A percentile compares a stretch with the other conserved stretches of the same genome.
Conservation (phyloP, 1,140 invertebrate species). For the Heterodera schachtii region DNA sequence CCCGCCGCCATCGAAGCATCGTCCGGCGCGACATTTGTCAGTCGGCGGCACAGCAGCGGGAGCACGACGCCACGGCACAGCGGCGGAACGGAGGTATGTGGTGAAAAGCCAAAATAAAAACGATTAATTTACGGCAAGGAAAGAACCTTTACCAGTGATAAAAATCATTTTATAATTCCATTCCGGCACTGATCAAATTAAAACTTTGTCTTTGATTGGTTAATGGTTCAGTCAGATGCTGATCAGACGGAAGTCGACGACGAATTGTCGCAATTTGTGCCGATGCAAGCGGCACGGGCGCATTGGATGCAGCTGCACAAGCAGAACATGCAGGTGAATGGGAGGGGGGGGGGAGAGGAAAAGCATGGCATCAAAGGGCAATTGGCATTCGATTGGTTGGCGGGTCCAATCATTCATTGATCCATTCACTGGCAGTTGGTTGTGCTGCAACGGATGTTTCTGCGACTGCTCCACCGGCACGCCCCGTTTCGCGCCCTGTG, state of each 20-base stretch:
- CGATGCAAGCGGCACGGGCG: slow-evolving; percentile 50
- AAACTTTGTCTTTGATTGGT: background rate
- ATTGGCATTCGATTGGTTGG: no score
- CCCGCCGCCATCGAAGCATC: background rate
- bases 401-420: no score
- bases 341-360: slow-evolving; percentile 35
- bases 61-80: background rate
- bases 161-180: no score
- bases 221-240: background rate
- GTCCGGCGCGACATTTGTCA: background rate
- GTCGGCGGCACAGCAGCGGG: background rate
- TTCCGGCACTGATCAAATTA: no score
- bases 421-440: no score
- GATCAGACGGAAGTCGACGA: background rate
- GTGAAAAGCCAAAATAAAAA: background rate
- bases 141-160: no score
- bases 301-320: slow-evolving; percentile 64
- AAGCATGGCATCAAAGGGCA: no score
- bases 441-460: slow-evolving; percentile 54
- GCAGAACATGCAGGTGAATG: slow-evolving; percentile 57
- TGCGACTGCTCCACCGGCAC: slow-evolving; percentile 53
- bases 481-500: slow-evolving; percentile 59
- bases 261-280: background rate
- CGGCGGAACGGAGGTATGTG: background rate
- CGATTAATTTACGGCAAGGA: no score